Evolutionary conservation across 2,113 vertebrate species (phyloP), one percentile per base, ranked within the genome.

Genomic region (Cryptotis parvus): DNA sequence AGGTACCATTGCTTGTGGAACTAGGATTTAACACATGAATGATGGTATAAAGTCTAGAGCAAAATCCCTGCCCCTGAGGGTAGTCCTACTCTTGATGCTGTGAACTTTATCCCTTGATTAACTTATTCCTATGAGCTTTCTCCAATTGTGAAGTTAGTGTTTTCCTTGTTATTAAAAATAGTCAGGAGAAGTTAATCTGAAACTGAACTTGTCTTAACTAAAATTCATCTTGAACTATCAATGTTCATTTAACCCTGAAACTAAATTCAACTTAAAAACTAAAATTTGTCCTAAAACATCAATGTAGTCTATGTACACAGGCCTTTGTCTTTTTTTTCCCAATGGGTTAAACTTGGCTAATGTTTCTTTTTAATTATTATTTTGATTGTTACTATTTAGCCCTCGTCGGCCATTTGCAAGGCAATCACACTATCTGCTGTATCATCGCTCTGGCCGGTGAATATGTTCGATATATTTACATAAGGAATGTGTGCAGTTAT

Each of bases 91-190:
- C 22, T 16, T 18, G 9, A 20, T 74, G 27, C 12, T 41, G 58
- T 35, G 41, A 90, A 78, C 26, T 52, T 89, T 55, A 43, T 86
- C 37, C 52, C 12, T 45, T 58, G 10, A 73, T 68, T 45, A 35
- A 37, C 3, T 73, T 70, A 7, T 77, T 83, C 85, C 16, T 73
- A 0, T 4, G 9, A 88, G 10, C 0, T 41, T 83, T 65, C 14
- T 86, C 39, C 16, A 69, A 10, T 70, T 77, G 4, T 33, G 52
- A 91, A 85, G 3, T 41, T 69, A 69, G 1, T 41, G 5, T 68
- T 80, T 88, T 66, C n/a, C 37, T 86, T 90, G 80, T 35, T 81
- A 49, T 24, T 73, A 78, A 89, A 82, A n/a, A n/a, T n/a, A n/a
- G n/a, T n/a, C n/a, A n/a, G n/a, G n/a, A n/a, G n/a, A n/a, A n/a